A percentile compares a stretch with the other conserved stretches of the same genome.
These are phyloP conservation scores for Drosophila ananassae DNA, from an alignment of 1,140 invertebrate species.

Conservation along the genomic window DNA sequence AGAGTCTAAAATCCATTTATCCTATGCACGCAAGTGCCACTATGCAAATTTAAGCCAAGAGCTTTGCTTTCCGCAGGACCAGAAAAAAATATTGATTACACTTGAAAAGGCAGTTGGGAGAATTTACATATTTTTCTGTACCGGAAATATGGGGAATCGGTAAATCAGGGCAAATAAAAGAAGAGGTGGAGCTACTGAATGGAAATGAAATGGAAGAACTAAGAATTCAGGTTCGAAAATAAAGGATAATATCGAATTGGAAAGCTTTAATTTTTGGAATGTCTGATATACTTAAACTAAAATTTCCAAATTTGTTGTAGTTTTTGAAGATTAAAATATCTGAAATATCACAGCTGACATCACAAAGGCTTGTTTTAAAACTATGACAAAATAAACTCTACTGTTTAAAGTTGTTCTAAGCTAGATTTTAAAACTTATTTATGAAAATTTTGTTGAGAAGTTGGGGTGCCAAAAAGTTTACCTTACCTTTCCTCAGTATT, in stretches of 20 bases:
- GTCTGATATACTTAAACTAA: too few relatives aligned
- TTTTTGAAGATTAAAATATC: too few relatives aligned
- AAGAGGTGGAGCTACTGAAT: neutral
- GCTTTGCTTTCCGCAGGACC: constrained; percentile 4
- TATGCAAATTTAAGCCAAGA: constrained; percentile 44
- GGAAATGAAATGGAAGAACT: neutral
- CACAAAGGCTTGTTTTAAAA: too few relatives aligned
- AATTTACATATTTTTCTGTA: constrained; percentile 45
- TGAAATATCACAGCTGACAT: too few relatives aligned
- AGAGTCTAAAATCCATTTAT: constrained; percentile 40
- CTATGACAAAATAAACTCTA: constrained; percentile 1
- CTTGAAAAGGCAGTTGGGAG: constrained; percentile 23
- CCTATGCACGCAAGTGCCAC: constrained; percentile 49
- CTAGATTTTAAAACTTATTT: constrained; percentile 2
- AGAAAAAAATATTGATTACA: constrained; percentile 31
- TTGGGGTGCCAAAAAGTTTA: neutral
- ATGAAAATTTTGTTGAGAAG: neutral
- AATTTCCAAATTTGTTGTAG: too few relatives aligned
- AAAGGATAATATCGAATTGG: neutral
- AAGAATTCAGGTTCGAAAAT: neutral
- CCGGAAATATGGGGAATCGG: constrained; percentile 22
- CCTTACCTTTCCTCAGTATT: neutral
- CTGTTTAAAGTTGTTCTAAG: neutral
- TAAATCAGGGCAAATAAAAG: constrained; percentile 29
- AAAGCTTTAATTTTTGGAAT: too few relatives aligned